Conservation (phyloP, 2,113 vertebrate genomes). For the Halcyon senegalensis region DNA sequence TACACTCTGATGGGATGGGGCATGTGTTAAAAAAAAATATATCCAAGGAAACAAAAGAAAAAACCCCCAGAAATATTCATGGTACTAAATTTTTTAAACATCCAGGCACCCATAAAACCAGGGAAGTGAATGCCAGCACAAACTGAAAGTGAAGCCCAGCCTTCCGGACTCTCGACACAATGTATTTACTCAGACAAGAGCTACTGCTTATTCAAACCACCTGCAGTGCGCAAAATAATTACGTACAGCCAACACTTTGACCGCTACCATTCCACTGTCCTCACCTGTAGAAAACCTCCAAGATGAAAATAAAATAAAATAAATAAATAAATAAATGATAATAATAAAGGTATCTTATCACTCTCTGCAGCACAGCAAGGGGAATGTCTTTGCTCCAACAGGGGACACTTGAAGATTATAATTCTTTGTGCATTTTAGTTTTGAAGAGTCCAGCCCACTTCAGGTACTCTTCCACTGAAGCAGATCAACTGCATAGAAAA, state of each 20-base stretch:
- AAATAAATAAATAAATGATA: neutral
- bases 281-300: neutral
- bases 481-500: neutral
- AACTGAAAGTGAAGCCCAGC: neutral
- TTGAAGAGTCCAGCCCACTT: neutral
- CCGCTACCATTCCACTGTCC: neutral
- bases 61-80: accelerated
- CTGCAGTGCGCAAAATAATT: neutral
- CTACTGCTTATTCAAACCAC: neutral
- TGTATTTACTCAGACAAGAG: neutral
- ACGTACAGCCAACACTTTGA: neutral
- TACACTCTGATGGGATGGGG: accelerated
- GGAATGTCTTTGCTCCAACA: neutral
- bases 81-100: neutral
- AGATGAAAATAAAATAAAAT: neutral
- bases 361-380: neutral
- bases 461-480: neutral
- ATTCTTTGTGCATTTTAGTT: neutral
- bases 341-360: neutral
- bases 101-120: neutral
- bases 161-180: neutral
- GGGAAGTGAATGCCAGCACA: neutral
- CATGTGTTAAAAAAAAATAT: neutral
- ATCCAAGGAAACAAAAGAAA: neutral
- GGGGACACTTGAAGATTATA: neutral